These are phyloP conservation scores for Zaprionus inermis DNA, from an alignment of 1,140 invertebrate genomes.

Conservation along the genomic window DNA sequence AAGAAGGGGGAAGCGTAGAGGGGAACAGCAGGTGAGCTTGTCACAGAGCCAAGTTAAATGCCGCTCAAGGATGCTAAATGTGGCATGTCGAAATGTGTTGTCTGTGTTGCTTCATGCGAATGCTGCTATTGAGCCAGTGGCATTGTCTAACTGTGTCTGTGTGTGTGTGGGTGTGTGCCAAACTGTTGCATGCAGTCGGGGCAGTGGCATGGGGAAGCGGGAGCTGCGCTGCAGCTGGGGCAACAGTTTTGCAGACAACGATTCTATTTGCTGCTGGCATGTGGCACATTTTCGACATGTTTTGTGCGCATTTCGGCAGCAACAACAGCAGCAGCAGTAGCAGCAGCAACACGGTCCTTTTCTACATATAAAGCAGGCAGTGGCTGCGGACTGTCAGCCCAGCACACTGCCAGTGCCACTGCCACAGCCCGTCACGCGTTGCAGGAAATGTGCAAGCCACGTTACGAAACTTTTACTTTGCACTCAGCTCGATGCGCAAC, in stretches of 20 bases:
- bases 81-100: conserved; percentile 79
- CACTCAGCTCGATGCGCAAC: conserved; percentile 66
- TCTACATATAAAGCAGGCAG: too few species aligned
- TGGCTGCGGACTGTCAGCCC: too few species aligned
- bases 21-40: too few species aligned
- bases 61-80: conserved; percentile 80
- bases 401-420: conserved; percentile 35
- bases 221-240: neutral
- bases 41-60: conserved; percentile 74
- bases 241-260: conserved; percentile 43
- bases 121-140: conserved; percentile 69
- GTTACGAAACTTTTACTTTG: conserved; percentile 80
- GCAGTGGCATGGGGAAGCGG: conserved; percentile 31
- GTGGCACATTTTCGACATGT: conserved; percentile 82
- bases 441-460: conserved; percentile 81
- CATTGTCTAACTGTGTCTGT: conserved; percentile 53
- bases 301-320: conserved; percentile 80
- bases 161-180: conserved; percentile 35
- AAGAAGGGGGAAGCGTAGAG: too few species aligned
- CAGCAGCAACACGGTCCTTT: neutral
- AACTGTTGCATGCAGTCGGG: conserved; percentile 75
- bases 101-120: conserved; percentile 53
- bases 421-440: conserved; percentile 53
- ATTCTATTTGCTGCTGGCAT: conserved; percentile 67
- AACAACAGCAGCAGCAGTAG: conserved; percentile 32